These are phyloP conservation scores for Acrobasis consociella DNA, from an alignment of 2,888 invertebrate genomes.

Conservation along the genomic window DNA sequence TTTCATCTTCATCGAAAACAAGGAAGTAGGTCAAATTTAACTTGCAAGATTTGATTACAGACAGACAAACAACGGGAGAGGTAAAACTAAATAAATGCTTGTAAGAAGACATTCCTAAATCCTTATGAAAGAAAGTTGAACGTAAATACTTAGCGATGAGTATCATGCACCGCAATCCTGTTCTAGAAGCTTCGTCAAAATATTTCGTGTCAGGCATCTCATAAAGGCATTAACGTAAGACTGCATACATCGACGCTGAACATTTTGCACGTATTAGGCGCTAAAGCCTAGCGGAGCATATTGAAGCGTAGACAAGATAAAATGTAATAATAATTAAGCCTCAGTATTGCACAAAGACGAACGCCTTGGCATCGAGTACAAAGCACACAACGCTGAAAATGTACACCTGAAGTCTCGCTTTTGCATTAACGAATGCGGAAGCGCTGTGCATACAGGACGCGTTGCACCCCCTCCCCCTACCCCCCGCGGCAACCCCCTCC, in stretches of 20 bases:
- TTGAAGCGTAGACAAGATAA: slow-evolving; percentile 63
- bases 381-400: slow-evolving; percentile 81
- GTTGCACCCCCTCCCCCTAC: slow-evolving; percentile 58
- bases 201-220: slow-evolving; percentile 15
- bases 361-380: slow-evolving; percentile 75
- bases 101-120: too few species aligned
- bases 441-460: slow-evolving; percentile 81
- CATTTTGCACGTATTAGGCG: slow-evolving; percentile 28
- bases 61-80: too few species aligned
- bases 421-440: slow-evolving; percentile 83
- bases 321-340: slow-evolving; percentile 78
- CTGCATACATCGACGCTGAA: slow-evolving; percentile 15
- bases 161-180: slow-evolving; percentile 16
- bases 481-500: slow-evolving; percentile 40
- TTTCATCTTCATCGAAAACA: too few species aligned
- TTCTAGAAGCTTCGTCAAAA: slow-evolving; percentile 15
- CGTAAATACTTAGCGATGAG: slow-evolving; percentile 9
- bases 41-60: too few species aligned
- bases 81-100: too few species aligned
- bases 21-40: too few species aligned
- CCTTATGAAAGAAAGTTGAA: slow-evolving; percentile 17
- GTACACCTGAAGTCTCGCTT: slow-evolving; percentile 82
- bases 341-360: slow-evolving; percentile 75
- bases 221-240: slow-evolving; percentile 19
- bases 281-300: slow-evolving; percentile 39